Evolutionary conservation across 2,797 vertebrate species (phyloP).

Genomic region (Morelia viridis): DNA sequence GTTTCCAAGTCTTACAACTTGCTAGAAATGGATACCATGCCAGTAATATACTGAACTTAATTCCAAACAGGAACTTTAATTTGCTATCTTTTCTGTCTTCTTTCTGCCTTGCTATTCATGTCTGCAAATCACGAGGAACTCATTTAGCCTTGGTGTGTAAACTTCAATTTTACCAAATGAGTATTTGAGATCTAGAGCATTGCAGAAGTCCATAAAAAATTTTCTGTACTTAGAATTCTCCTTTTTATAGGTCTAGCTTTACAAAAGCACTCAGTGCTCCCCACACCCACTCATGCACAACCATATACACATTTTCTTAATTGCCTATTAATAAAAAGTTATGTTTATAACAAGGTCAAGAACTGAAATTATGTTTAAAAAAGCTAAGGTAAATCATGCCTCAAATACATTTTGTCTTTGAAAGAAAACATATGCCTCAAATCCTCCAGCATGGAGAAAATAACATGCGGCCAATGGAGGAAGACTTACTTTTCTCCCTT

Average conservation of each 20-base stretch:
- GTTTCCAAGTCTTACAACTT: slow-evolving; percentile 25
- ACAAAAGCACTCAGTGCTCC: slow-evolving; percentile 43
- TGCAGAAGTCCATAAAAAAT: slow-evolving; percentile 59
- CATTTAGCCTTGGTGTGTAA: slow-evolving; percentile 50
- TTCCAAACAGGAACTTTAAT: slow-evolving; percentile 37
- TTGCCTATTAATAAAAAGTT: slow-evolving; percentile 47
- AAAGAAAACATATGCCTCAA: not conserved
- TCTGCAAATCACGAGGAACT: slow-evolving; percentile 51
- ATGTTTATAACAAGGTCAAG: slow-evolving; percentile 32
- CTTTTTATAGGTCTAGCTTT: slow-evolving; percentile 50
- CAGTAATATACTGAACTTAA: slow-evolving; percentile 31
- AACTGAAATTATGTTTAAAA: slow-evolving; percentile 49
- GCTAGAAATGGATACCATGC: slow-evolving; percentile 19
- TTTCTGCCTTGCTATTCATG: slow-evolving; percentile 33
- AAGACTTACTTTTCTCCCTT: not conserved
- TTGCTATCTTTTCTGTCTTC: slow-evolving; percentile 22
- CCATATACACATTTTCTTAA: slow-evolving; percentile 30
- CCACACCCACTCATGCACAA: slow-evolving; percentile 7
- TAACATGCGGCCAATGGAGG: not conserved
- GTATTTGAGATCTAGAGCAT: slow-evolving; percentile 50
- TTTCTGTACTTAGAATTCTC: slow-evolving; percentile 58
- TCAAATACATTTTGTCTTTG: not conserved
- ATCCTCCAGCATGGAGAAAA: not conserved
- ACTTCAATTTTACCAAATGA: slow-evolving; percentile 53
- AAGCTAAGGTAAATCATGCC: slow-evolving; percentile 36